phyloP scores from a whole-genome alignment of 2,113 vertebrate species.

The Neolamprologus fasciatus region DNA sequence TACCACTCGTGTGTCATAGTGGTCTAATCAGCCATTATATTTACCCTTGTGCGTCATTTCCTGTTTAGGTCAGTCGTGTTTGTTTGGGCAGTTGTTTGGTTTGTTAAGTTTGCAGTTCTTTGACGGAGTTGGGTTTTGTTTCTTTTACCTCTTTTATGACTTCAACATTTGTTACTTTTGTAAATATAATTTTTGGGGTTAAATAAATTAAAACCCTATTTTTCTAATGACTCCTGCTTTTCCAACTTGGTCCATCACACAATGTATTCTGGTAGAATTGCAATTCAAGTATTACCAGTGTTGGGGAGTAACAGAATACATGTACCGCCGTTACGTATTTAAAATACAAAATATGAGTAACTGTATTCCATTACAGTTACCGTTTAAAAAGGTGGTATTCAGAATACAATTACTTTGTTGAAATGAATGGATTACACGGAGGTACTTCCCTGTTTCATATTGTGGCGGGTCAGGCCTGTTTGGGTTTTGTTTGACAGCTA shows the following conservation, averaged over 20 bases:
- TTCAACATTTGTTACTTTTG: not conserved
- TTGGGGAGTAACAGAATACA: too few relatives aligned
- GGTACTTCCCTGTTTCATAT: too few relatives aligned
- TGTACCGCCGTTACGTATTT: too few relatives aligned
- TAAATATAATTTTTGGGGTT: not conserved
- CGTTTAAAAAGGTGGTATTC: too few relatives aligned
- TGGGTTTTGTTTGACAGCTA: too few relatives aligned
- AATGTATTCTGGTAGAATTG: not conserved
- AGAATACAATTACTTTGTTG: too few relatives aligned
- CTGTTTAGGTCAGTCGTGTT: not conserved
- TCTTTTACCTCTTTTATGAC: not conserved
- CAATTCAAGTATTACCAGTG: not conserved
- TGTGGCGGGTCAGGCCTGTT: too few relatives aligned
- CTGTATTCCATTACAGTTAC: too few relatives aligned
- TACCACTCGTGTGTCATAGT: not conserved
- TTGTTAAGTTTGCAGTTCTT: not conserved
- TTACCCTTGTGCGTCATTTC: not conserved
- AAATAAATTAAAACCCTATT: not conserved
- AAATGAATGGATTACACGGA: rapidly evolving
- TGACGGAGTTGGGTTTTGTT: not conserved
- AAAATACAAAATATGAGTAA: too few relatives aligned
- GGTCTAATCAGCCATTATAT: not conserved
- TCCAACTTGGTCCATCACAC: not conserved
- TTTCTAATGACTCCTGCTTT: not conserved
- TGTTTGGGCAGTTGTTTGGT: not conserved